Conservation (phyloP, 2,113 vertebrate genomes). For the Oriolus oriolus region DNA sequence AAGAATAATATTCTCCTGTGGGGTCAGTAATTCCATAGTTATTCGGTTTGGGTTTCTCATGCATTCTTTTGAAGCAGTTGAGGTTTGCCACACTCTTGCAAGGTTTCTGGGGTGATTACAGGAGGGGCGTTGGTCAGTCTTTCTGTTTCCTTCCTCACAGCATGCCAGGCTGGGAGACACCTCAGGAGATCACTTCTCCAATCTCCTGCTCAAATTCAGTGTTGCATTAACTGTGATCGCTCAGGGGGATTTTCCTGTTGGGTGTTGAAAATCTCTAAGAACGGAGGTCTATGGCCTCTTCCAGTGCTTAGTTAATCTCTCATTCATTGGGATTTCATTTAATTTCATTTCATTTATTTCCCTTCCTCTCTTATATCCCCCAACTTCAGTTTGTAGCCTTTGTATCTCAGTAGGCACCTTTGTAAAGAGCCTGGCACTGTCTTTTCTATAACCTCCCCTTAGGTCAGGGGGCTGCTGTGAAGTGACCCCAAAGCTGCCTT, state of each 20-base stretch:
- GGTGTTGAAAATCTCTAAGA: not conserved
- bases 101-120: not conserved
- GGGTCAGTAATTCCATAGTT: not conserved
- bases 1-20: not conserved
- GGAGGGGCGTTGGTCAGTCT: not conserved
- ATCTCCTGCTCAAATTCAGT: not conserved
- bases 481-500: not conserved
- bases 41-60: not conserved
- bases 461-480: not conserved
- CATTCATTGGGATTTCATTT: not conserved
- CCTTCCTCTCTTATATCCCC: rapidly evolving
- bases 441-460: not conserved
- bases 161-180: not conserved
- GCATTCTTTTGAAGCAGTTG: not conserved
- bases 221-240: not conserved
- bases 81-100: not conserved
- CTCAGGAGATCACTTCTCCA: not conserved
- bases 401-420: not conserved
- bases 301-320: not conserved
- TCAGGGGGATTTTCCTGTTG: not conserved
- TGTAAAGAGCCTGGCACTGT: not conserved
- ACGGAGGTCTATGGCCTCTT: not conserved
- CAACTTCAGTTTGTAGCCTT: not conserved
- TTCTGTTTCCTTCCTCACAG: not conserved
- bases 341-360: not conserved